A percentile compares a stretch with the other conserved stretches of the same genome.
Conservation (phyloP, 2,797 vertebrate genomes). For the Acrocephalus scirpaceus region DNA sequence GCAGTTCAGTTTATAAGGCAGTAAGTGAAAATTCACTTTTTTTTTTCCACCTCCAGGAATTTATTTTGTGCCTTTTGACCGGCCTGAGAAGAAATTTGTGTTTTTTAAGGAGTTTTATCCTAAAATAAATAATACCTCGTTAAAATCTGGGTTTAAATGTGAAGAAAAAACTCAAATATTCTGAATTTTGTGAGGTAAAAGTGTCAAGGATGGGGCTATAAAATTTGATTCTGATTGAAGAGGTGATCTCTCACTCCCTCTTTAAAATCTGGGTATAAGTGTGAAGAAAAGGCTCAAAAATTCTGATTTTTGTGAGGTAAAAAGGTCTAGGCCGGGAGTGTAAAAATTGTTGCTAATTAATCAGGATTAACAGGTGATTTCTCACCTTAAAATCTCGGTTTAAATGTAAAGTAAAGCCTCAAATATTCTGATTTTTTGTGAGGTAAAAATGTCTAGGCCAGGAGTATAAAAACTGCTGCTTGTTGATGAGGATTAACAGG, state of each 20-base stretch:
- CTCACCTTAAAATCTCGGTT: too few species aligned
- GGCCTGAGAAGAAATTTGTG: not conserved
- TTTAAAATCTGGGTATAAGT: not conserved
- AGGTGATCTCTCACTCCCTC: not conserved
- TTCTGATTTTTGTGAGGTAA: not conserved
- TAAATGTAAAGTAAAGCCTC: too few species aligned
- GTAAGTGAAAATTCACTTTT: slow-evolving; percentile 82
- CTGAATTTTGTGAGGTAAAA: not conserved
- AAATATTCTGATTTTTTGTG: too few species aligned
- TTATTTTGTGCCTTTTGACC: not conserved
- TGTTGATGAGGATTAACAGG: not conserved
- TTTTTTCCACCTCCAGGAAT: not conserved
- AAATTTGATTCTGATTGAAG: not conserved
- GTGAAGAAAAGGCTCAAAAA: not conserved
- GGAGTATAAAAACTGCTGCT: too few species aligned
- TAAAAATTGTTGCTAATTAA: too few species aligned
- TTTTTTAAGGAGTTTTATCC: not conserved
- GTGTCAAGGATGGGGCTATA: not conserved
- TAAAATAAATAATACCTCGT: not conserved
- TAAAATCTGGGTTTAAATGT: not conserved
- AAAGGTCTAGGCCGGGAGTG: too few species aligned
- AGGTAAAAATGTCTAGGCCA: too few species aligned
- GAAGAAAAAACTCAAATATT: not conserved
- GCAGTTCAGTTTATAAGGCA: slow-evolving; percentile 99
- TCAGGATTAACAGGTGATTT: not conserved